A percentile compares a stretch with the other conserved stretches of the same genome.
phyloP scores from a whole-genome alignment of 1,140 invertebrate species.

The Rhopalosiphum maidis region DNA sequence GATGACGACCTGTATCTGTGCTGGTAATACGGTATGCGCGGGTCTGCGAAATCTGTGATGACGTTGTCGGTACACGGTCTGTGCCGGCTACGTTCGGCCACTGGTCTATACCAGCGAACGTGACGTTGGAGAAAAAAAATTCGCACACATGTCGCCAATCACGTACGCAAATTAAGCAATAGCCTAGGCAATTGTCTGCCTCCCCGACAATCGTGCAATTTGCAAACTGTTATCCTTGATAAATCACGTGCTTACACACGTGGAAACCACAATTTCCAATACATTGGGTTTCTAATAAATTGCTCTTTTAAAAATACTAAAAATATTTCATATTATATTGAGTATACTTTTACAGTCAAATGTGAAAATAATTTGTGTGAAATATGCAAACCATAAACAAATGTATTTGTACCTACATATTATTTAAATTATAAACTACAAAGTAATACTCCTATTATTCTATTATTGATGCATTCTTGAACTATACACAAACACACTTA shows the following conservation, averaged over 20 bases:
- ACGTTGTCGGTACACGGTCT: neutral
- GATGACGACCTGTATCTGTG: neutral
- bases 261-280: neutral
- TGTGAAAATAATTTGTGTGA: neutral
- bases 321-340: neutral
- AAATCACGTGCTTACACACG: constrained; percentile 9
- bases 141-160: constrained; percentile 41
- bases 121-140: neutral
- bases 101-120: neutral
- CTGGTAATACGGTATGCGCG: neutral
- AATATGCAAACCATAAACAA: neutral
- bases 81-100: neutral
- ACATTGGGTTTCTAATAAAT: neutral
- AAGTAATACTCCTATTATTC: neutral
- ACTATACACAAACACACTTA: neutral
- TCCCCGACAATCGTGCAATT: neutral
- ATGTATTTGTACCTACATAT: neutral
- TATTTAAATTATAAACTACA: neutral
- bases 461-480: neutral
- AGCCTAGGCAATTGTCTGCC: neutral
- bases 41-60: constrained; percentile 16
- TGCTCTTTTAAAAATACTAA: neutral
- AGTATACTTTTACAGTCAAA: neutral
- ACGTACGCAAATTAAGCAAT: constrained; percentile 41
- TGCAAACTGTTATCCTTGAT: neutral